phyloP scores from a whole-genome alignment of 2,888 invertebrate species.

The Asteroscopus sphinx region DNA sequence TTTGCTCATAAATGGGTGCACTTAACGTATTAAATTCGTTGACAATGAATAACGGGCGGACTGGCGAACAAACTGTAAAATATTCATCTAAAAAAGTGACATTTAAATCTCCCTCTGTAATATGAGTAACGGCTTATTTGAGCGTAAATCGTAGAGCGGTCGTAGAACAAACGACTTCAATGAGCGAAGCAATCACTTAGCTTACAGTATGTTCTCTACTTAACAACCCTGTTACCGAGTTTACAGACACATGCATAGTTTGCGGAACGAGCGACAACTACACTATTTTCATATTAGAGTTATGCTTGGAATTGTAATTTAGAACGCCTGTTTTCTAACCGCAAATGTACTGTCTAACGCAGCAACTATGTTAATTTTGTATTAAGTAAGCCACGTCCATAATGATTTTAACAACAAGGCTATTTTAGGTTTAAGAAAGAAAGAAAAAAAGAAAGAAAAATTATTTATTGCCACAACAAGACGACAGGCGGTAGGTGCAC shows the following conservation, averaged over 20 bases:
- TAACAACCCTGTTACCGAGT: conserved; percentile 68
- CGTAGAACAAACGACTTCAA: conserved; percentile 80
- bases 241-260: conserved; percentile 59
- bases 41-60: conserved; percentile 78
- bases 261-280: conserved; percentile 25
- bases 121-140: conserved; percentile 84
- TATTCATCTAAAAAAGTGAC: conserved; percentile 83
- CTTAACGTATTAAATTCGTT: conserved; percentile 85
- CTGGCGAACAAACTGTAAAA: conserved; percentile 70
- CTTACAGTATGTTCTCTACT: conserved; percentile 78
- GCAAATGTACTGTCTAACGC: conserved; percentile 29
- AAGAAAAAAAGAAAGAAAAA: too few relatives aligned
- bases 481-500: too few relatives aligned
- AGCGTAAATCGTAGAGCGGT: conserved; percentile 74
- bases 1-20: conserved; percentile 77
- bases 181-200: conserved; percentile 82
- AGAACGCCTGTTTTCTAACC: conserved; percentile 30
- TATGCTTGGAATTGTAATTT: conserved; percentile 34
- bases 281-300: conserved; percentile 34
- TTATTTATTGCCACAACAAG: too few relatives aligned
- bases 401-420: conserved; percentile 6
- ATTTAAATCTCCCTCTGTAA: conserved; percentile 84
- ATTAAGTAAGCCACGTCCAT: conserved; percentile 15
- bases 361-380: conserved; percentile 12
- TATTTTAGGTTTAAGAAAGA: conserved; percentile 6